Evolutionary conservation across 2,888 invertebrate genomes (phyloP).

Genomic region (Amphipoea lucens): DNA sequence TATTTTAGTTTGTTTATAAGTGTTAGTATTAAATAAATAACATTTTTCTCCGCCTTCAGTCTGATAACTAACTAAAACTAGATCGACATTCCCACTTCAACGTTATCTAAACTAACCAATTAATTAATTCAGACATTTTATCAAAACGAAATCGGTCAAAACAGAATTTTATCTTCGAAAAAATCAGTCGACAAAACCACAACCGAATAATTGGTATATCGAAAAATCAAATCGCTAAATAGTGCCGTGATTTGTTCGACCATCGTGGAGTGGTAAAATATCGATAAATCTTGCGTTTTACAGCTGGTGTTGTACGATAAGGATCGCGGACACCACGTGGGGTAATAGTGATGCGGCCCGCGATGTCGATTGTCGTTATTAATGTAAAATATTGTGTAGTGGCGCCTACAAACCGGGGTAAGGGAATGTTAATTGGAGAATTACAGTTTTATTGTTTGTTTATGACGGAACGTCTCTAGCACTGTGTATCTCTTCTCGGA

Average conservation of each 20-base stretch:
- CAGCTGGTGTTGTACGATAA: constrained; percentile 87
- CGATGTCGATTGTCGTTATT: constrained; percentile 63
- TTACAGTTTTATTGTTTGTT: constrained; percentile 57
- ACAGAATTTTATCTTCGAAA: constrained; percentile 56
- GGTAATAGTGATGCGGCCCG: constrained; percentile 79
- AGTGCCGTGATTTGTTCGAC: constrained; percentile 88
- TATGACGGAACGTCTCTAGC: constrained; percentile 52
- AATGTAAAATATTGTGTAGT: constrained; percentile 61
- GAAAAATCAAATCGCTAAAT: constrained; percentile 76
- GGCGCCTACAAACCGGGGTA: constrained; percentile 62
- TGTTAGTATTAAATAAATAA: not conserved
- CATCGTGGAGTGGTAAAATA: constrained; percentile 85
- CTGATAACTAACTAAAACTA: not conserved
- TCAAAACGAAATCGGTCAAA: constrained; percentile 62
- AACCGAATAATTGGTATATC: constrained; percentile 74
- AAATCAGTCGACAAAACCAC: constrained; percentile 53
- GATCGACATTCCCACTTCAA: constrained; percentile 20
- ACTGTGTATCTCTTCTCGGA: constrained; percentile 34
- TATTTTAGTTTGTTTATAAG: no score
- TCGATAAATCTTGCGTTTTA: constrained; percentile 90
- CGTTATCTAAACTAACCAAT: constrained; percentile 43
- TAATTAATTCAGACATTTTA: constrained; percentile 65
- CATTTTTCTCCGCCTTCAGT: not conserved
- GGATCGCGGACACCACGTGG: constrained; percentile 88
- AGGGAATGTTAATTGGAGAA: constrained; percentile 62